phyloP scores from a whole-genome alignment of 1,140 invertebrate species.

The Mya arenaria region DNA sequence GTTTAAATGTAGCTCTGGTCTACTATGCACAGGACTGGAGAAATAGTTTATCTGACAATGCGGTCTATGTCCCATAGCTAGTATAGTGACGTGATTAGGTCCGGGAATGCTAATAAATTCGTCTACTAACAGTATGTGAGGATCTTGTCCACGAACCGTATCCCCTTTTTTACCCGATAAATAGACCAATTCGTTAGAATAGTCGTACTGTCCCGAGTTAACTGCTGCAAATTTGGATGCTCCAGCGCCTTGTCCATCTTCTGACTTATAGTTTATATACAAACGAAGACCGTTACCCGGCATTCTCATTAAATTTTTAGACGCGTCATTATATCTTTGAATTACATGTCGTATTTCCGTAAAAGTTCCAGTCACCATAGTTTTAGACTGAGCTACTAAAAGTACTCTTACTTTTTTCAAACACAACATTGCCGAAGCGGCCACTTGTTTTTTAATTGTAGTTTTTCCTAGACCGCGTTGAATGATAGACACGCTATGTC shows the following conservation, averaged over 20 bases:
- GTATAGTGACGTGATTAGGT: neutral
- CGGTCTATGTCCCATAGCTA: neutral
- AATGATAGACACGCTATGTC: neutral
- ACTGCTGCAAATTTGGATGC: neutral
- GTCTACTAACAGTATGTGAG: neutral
- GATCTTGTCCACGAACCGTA: neutral
- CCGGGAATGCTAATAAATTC: neutral
- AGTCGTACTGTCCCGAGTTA: neutral
- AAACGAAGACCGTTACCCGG: neutral
- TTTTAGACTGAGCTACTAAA: neutral
- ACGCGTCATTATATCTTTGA: neutral
- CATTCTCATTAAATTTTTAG: neutral
- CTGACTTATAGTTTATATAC: neutral
- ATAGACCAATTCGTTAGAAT: neutral
- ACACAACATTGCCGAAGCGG: neutral
- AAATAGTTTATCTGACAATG: neutral
- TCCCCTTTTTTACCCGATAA: neutral
- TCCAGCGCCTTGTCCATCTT: no score
- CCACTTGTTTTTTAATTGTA: neutral
- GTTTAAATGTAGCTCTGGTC: neutral
- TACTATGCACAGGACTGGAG: neutral
- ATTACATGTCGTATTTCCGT: neutral
- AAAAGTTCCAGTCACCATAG: neutral
- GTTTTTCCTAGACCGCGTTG: neutral
- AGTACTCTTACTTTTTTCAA: neutral